Percentiles rank a stretch among this genome's conserved stretches.
phyloP scores from a whole-genome alignment of 2,797 vertebrate genomes.

The Spheniscus humboldti region DNA sequence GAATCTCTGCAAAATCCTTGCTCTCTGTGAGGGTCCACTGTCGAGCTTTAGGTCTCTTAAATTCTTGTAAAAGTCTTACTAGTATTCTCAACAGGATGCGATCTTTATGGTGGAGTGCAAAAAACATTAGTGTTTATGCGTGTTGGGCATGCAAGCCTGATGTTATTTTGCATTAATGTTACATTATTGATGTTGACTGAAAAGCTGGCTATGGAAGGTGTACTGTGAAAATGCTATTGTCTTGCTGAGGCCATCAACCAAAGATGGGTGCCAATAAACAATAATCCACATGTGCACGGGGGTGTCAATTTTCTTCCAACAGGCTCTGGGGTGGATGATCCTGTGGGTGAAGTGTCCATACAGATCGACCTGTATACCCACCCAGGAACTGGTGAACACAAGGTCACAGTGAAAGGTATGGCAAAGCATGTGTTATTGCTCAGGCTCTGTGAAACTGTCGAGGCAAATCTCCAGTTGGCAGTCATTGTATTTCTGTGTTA shows the following conservation, averaged over 20 bases:
- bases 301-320: not conserved
- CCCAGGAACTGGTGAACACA: conserved; percentile 90
- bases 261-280: not conserved
- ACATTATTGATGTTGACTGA: not conserved
- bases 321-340: conserved; percentile 90
- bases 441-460: accelerated
- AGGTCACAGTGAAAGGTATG: conserved; percentile 93
- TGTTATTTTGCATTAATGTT: not conserved
- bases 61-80: not conserved
- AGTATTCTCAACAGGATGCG: not conserved
- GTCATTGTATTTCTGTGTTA: not conserved
- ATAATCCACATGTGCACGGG: not conserved
- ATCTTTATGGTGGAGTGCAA: not conserved
- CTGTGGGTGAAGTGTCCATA: conserved; percentile 92
- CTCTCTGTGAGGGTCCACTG: not conserved
- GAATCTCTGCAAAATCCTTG: not conserved
- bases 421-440: not conserved
- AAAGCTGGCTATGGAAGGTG: not conserved
- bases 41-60: not conserved
- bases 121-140: not conserved
- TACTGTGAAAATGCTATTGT: not conserved
- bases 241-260: not conserved
- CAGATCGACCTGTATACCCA: conserved; percentile 95
- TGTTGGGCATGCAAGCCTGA: conserved; percentile 21
- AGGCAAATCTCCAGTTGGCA: not conserved